These are phyloP conservation scores for Temnothorax rugatulus DNA, from an alignment of 2,888 invertebrate genomes.

Conservation along the genomic window DNA sequence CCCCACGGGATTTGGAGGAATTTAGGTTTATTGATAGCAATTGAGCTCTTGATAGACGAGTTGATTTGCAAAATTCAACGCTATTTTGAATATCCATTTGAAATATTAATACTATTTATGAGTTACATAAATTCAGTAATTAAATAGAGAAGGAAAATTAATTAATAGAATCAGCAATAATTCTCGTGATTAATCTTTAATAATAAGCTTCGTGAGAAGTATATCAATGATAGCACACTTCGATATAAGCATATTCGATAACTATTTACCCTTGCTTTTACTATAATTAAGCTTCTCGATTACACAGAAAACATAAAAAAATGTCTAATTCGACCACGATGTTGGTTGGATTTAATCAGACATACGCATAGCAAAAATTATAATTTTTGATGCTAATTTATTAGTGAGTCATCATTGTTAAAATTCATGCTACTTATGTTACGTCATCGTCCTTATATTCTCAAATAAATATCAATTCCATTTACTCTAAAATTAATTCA, in stretches of 20 bases:
- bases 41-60: not conserved
- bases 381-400: not conserved
- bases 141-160: not conserved
- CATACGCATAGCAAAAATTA: too few species aligned
- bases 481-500: not conserved
- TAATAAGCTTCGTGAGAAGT: not conserved
- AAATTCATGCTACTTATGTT: not conserved
- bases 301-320: not conserved
- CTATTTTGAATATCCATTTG: not conserved
- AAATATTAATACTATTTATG: too few species aligned
- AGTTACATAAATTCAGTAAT: not conserved
- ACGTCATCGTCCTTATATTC: not conserved
- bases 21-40: not conserved
- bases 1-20: not conserved
- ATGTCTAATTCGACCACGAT: not conserved
- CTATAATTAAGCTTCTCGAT: not conserved
- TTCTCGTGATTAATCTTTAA: not conserved
- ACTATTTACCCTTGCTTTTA: not conserved
- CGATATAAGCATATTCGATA: not conserved
- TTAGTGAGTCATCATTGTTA: not conserved
- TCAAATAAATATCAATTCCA: not conserved
- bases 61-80: not conserved
- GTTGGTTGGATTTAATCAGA: not conserved
- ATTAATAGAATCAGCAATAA: not conserved
- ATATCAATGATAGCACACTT: not conserved